Evolutionary conservation across 1,140 invertebrate genomes (phyloP).

Genomic region (Heliothis subflexa): DNA sequence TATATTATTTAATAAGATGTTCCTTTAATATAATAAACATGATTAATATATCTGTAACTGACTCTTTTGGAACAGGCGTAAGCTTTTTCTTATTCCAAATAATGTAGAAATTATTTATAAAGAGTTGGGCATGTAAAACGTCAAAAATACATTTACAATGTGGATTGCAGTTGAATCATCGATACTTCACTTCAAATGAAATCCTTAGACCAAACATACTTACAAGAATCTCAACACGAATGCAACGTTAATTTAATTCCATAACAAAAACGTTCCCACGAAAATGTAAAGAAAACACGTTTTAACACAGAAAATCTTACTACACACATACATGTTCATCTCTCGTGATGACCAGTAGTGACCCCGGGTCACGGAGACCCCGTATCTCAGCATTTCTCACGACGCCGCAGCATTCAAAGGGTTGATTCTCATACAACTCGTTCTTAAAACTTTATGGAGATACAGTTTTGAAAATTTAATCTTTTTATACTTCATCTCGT

Average conservation of each 20-base stretch:
- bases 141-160: too few species aligned
- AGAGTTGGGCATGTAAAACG: too few species aligned
- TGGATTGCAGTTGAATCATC: not conserved
- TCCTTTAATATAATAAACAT: too few species aligned
- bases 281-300: constrained; percentile 7
- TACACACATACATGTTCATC: not conserved
- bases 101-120: too few species aligned
- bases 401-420: constrained; percentile 61
- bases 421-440: constrained; percentile 51
- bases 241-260: not conserved
- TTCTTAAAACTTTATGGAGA: constrained; percentile 36
- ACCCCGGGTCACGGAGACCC: constrained; percentile 71
- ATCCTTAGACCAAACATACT: not conserved
- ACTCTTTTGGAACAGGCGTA: too few species aligned
- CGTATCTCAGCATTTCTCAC: constrained; percentile 64
- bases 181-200: not conserved
- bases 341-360: constrained; percentile 48
- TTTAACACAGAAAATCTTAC: constrained; percentile 10
- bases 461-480: not conserved
- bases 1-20: too few species aligned
- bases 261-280: not conserved
- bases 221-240: not conserved
- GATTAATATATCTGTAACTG: too few species aligned
- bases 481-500: not conserved
- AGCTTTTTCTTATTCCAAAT: too few species aligned